Base-by-base conservation (phyloP, 2,113 vertebrate genomes). In the Paramormyrops kingsleyae region DNA sequence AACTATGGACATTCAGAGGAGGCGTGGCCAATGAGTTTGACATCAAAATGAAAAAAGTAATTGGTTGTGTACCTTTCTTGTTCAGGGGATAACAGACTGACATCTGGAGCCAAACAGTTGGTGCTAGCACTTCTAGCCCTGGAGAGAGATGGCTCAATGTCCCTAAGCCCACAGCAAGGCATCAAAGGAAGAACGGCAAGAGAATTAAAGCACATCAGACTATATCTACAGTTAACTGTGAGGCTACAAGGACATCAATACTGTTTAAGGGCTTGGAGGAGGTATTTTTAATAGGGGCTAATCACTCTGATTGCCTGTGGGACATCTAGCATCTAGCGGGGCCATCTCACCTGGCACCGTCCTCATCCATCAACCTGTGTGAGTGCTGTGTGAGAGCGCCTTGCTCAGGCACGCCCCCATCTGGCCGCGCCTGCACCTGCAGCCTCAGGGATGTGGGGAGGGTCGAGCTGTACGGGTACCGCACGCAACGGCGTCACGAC, bases 51-150 rank as follows among this genome's bases (percentile, higher is more conserved):
- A 92, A 24, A 13, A 95, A 90, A 93, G 92, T 96, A 96, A 96
- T 94, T 95, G 94, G 3, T 94, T 95, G 96, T 95, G 97, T 97
- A 97, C 98, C 99, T 99, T 97, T 99, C 97, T 97, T 96, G 97
- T 96, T 99, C 97, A 96, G 98, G 96, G 97, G 99, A 97, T 97
- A 97, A 97, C 96, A 96, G 97, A 97, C 97, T 97, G 97, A 97
- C 96, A 96, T 97, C 97, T 98, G 98, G 98, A 96, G 96, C 97
- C 97, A 99, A 98, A 98, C 99, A 99, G 97, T 97, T 99, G 97
- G 98, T 97, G 96, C 99, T 99, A 99, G 98, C 97, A 95, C 99
- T 99, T 96, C 97, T 98, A 98, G 97, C 97, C 97, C 98, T 99
- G 97, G 97, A 97, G 98, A 99, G 97, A 95, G 97, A 97, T 95